Base-by-base conservation (phyloP, 2,888 invertebrate genomes). In the Muscina levida region DNA sequence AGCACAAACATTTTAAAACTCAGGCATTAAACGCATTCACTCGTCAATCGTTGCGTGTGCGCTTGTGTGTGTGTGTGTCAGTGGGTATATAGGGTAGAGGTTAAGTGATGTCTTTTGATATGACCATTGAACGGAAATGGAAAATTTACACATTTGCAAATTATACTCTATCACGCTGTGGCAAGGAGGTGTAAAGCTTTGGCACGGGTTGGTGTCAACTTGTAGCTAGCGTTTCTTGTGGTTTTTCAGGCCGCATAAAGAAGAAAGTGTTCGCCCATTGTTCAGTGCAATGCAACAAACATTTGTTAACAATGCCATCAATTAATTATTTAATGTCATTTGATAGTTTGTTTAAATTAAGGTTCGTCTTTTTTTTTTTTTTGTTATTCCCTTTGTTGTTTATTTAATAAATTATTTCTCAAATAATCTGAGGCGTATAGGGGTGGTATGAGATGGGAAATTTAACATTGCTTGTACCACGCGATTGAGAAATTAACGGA, bases 251-350 rank as follows among this genome's bases (percentile, higher is more conserved):
- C 37, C 15, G 42, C 11, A 31, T 17, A n/a, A 44, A 44, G 13
- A 46, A 26, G 65, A 2, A 15, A 46, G 46, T 46, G 1, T 11
- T 44, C 19, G 31, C 44, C 13, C 24, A 2, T 17, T 72, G 31
- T 57, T 19, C 24, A 2, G 31, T 72, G 71, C n/a, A 57, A 37
- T 37, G 31, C 70, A 22, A 76, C 37, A 65, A 56, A 76, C 73
- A 73, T 71, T 76, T 70, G 37, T 56, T 46, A 65, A 31, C 71
- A 65, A 56, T 46, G 53, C 19, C 65, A 71, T 66, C 37, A 76
- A 71, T 71, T 66, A 66, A 72, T 71, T 24, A 72, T 66, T 67
- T 42, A 66, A 71, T 48, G 15, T 39, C 62, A 62, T 62, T 62
- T 13, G 37, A 37, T 42, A 8, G 26, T 42, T 62, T 6, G 57